Base-by-base conservation (phyloP, 1,140 invertebrate species). In the Zaprionus tsacasi region DNA sequence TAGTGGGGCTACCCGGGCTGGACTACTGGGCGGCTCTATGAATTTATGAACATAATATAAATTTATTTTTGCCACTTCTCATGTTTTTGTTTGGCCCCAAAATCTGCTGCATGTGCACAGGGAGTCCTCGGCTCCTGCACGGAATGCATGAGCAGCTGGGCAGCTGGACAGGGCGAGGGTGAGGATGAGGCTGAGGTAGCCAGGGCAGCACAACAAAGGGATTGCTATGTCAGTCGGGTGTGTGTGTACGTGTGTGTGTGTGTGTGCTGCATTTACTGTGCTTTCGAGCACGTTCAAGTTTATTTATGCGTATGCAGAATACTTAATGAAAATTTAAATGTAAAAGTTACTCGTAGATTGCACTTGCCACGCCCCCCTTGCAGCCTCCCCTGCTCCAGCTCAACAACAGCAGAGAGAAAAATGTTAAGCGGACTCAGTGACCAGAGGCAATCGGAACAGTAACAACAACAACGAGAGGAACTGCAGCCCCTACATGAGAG, bases 41-140 rank as follows among this genome's bases (percentile, higher is more conserved):
- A 91, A 91, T 91, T 91, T 91, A 91, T 91, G 89, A 91, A 91
- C 89, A 91, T 91, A 91, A 91, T 91, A 91, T 91, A 91, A 91
- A 91, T 91, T 91, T 91, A 91, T 91, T 91, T 87, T 91, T 91
- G 89, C 88, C 77, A 83, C 83, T 87, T 87, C 82, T 79, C 85
- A 89, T 89, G 85, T 89, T 89, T 89, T 89, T 88, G 85, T 88
- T 89, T 65, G 56, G 61, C 71, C 76, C 66, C 74, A 64, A 88
- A 89, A 88, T 88, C 83, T 88, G 78, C 83, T 88, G 78, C 86
- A 88, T 89, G 77, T 70, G 70, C 57, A 76, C 58, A 77, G 64
- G 21, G 21, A 21, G 21, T 21, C 21, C 21, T 21, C 21, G 1
- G 21, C 2, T 58, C 64, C 27, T 38, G 59, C 27, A 33, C 30